Evolutionary conservation across 2,113 vertebrate species (phyloP), one percentile per base, ranked within the genome.

Genomic region (Ancistrus triradiatus): DNA sequence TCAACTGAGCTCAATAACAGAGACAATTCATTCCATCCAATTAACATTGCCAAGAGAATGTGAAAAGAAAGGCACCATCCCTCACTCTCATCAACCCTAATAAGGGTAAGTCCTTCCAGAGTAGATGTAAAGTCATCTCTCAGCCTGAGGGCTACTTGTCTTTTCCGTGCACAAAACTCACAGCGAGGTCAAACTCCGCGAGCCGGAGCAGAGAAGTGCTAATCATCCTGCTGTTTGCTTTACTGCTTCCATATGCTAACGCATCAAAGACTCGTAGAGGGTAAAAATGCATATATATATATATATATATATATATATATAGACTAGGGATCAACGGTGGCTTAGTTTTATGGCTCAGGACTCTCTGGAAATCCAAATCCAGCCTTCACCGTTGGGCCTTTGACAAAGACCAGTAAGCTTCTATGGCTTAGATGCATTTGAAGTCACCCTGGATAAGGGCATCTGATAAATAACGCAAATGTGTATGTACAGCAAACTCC

Each of bases 21-120:
- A 33, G 52, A 60, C 59, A 59, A 74, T 78, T 83, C 82, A 81
- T 81, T 48, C 44, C 15, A 46, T 72, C 63, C 63, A 80, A 81
- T 84, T 83, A 81, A 60, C 52, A 65, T 47, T 15, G 49, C 58
- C 35, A 46, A 42, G 42, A 78, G 74, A 59, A 77, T 58, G 31
- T 59, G 72, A 59, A 74, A 68, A 63, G 75, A 27, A 38, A 33
- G 75, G 58, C 47, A 70, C 57, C 74, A 72, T 60, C 69, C 72
- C 71, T 70, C 60, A 59, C n/a, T n/a, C n/a, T n/a, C n/a, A n/a
- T n/a, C n/a, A n/a, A n/a, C 73, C 74, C 73, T 77, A 73, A 74
- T 73, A 62, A 8, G 47, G 56, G 48, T 47, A 13, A n/a, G 24
- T 11, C 27, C 8, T 7, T 57, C 7, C 60, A 33, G 9, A 46